Conservation (phyloP, 2,797 vertebrate species). For the Ateles fusciceps region DNA sequence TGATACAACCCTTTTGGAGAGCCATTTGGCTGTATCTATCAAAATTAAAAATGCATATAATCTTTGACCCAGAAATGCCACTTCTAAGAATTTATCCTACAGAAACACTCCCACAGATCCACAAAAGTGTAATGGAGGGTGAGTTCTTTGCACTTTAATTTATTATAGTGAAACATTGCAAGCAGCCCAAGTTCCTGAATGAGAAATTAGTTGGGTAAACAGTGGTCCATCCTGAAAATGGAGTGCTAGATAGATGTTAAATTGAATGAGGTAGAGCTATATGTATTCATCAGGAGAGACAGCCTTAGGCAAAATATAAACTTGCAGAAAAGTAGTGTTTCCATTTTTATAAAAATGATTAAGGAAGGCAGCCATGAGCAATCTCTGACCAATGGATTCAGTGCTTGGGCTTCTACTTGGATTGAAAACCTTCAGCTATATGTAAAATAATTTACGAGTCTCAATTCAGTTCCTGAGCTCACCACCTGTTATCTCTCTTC, state of each 20-base stretch:
- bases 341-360: conserved; percentile 34
- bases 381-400: not conserved
- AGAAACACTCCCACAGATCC: not conserved
- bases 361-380: not conserved
- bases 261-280: not conserved
- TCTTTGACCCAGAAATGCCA: conserved; percentile 69
- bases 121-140: not conserved
- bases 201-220: not conserved
- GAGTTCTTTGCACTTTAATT: not conserved
- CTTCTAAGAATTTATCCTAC: conserved; percentile 44
- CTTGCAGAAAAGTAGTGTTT: not conserved
- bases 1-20: conserved; percentile 66
- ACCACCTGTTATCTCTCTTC: not conserved
- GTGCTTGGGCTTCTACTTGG: not conserved
- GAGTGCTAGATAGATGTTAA: not conserved
- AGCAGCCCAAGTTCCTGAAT: not conserved
- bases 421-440: not conserved
- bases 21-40: conserved; percentile 55
- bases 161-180: not conserved
- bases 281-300: not conserved
- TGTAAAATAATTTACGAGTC: conserved; percentile 13
- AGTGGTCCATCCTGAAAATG: not conserved
- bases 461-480: conserved; percentile 20
- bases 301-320: not conserved
- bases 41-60: conserved; percentile 74